A percentile compares a stretch with the other conserved stretches of the same genome.
Conservation (phyloP, 2,888 invertebrate genomes). For the Ditylenchus weischeri region DNA sequence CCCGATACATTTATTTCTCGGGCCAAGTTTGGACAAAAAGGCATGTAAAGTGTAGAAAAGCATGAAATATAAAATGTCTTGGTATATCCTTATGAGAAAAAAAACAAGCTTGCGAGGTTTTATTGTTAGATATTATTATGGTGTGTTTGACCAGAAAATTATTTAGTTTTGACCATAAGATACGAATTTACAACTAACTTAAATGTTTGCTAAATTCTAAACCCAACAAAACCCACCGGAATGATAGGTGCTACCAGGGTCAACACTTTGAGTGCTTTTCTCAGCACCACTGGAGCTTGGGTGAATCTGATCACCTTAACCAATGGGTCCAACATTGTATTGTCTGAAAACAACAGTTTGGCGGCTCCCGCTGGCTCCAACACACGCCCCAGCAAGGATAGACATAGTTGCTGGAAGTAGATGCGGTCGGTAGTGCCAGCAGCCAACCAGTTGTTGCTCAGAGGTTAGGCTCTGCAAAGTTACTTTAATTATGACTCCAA, state of each 20-base stretch:
- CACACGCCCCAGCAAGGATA: background rate
- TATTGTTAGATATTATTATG: no score
- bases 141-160: no score
- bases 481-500: no score
- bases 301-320: slow-evolving; percentile 68
- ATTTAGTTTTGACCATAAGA: no score
- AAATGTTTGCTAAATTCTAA: no score
- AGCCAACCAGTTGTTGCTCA: background rate
- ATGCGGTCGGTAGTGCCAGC: background rate
- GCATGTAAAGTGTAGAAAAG: no score
- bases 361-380: background rate
- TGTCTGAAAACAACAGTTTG: background rate
- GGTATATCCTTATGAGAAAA: no score
- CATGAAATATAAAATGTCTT: no score
- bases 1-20: no score
- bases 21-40: slow-evolving; percentile 6
- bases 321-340: slow-evolving; percentile 21
- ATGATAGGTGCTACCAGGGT: slow-evolving; percentile 63
- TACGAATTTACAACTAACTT: no score
- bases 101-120: no score
- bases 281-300: slow-evolving; percentile 89
- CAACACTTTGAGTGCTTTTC: slow-evolving; percentile 81
- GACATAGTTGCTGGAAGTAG: slow-evolving; percentile 6
- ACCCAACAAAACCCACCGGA: slow-evolving; percentile 23
- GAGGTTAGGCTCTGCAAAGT: background rate